Evolutionary conservation across 2,888 invertebrate species (phyloP).

Genomic region (Isoperla grammatica): DNA sequence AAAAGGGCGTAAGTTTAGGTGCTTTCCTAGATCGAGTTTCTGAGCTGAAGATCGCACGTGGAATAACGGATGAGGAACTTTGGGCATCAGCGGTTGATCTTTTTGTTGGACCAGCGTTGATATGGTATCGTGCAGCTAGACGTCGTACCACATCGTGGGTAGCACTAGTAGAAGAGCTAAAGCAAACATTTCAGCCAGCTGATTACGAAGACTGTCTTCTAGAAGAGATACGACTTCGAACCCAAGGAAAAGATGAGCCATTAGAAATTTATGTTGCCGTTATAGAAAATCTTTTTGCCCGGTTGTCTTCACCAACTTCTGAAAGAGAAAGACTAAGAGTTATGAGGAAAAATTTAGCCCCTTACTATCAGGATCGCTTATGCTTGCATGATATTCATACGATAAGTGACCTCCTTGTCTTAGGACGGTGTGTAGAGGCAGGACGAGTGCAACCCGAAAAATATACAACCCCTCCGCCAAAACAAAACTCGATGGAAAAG

Average conservation of each 20-base stretch:
- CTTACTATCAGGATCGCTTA: constrained; percentile 20
- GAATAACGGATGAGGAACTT: constrained; percentile 25
- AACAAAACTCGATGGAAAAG: constrained; percentile 23
- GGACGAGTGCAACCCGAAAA: constrained; percentile 19
- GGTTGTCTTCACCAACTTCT: constrained; percentile 15
- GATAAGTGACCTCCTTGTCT: constrained; percentile 11
- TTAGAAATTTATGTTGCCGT: constrained; percentile 33
- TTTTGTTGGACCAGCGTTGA: constrained; percentile 30
- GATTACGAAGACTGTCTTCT: constrained; percentile 33
- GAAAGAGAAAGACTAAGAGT: constrained; percentile 23
- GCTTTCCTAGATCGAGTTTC: constrained; percentile 32
- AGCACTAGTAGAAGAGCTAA: constrained; percentile 20
- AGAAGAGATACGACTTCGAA: constrained; percentile 28
- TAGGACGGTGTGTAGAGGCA: constrained; percentile 25
- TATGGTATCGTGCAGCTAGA: constrained; percentile 37
- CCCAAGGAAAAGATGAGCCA: constrained; percentile 34
- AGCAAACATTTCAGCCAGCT: constrained; percentile 27
- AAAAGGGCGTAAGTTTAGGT: constrained; percentile 12
- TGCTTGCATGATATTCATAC: constrained; percentile 12
- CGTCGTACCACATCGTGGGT: constrained; percentile 21
- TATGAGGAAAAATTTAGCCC: constrained; percentile 27
- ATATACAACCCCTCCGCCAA: constrained; percentile 27
- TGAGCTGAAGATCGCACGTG: constrained; percentile 29
- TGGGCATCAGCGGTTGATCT: constrained; percentile 31
- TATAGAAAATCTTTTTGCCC: constrained; percentile 30